Base-by-base conservation (phyloP, 64 coral and sea anemone genomes). In the Astreopora myriophthalma region DNA sequence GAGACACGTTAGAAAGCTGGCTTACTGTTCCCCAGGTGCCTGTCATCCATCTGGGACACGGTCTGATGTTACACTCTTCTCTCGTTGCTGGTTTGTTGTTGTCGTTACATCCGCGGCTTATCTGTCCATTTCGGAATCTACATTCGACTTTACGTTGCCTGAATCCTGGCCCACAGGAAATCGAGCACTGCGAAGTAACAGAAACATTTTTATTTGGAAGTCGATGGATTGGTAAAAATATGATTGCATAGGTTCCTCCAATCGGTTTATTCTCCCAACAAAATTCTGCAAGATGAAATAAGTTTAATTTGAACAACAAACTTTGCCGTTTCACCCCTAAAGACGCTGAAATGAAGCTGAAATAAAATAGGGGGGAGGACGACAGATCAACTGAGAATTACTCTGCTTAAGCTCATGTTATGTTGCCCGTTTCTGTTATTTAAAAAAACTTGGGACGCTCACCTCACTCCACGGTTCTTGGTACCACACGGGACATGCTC, bases 31-130 rank as follows among this genome's bases (percentile, higher is more conserved):
- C 88, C 88, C 88, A 90, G 20, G 26, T 8, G n/a, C 88, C 60
- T 6, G n/a, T 36, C 30, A 85, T 75, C 90, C 90, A 92, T 44
- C 44, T 64, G 2, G 81, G 82, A 34, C 90, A 92, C 3, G 70
- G 65, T 74, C 79, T 84, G 2, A 91, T 19, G 62, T 52, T 29
- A 32, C 90, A 92, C 8, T 14, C 33, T 16, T 73, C 71, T 48
- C 3, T 52, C 1, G 36, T 69, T 42, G 26, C 23, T 24, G 86
- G 78, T 51, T 77, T 89, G 23, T 38, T 72, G 27, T 64, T 27
- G 27, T 74, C 23, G 77, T 86, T 52, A 27, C 90, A 92, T 76
- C 55, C 75, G 36, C 60, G 88, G 69, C 93, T 91, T 23, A 23
- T 49, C 38, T 89, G 79, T 22, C 76, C 34, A 34, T 95, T 95